Percentiles rank a stretch among this genome's conserved stretches.
Evolutionary conservation across 2,113 vertebrate genomes (phyloP).

Genomic region (Callorhinus ursinus): DNA sequence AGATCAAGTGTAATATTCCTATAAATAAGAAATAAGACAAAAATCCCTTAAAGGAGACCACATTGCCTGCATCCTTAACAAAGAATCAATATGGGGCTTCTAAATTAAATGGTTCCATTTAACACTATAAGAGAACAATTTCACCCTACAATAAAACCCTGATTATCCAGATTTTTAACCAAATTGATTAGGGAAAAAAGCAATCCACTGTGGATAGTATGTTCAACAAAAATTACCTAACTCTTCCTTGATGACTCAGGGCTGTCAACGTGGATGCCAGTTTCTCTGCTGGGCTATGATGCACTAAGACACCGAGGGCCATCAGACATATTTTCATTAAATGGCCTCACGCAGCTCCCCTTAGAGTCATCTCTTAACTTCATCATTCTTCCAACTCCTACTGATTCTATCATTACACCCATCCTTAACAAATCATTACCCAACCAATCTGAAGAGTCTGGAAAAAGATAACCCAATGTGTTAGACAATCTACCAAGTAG

Average conservation of each 20-base stretch:
- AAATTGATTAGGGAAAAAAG: neutral
- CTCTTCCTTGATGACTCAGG: neutral
- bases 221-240: neutral
- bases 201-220: neutral
- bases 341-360: neutral
- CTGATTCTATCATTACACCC: neutral
- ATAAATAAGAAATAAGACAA: constrained; percentile 17
- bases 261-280: neutral
- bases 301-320: neutral
- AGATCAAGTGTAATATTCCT: neutral
- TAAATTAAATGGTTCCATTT: neutral
- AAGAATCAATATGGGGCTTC: neutral
- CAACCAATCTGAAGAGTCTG: neutral
- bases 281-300: neutral
- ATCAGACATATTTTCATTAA: neutral
- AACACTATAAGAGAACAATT: neutral
- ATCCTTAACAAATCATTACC: neutral
- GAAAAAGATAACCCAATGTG: neutral
- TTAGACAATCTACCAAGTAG: too few relatives aligned
- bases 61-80: neutral
- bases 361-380: neutral
- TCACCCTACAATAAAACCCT: neutral
- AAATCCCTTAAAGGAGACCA: neutral
- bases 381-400: neutral
- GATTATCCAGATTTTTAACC: neutral